A percentile compares a stretch with the other conserved stretches of the same genome.
Evolutionary conservation across 2,113 vertebrate genomes (phyloP).

Genomic region (Pangasianodon gigas): DNA sequence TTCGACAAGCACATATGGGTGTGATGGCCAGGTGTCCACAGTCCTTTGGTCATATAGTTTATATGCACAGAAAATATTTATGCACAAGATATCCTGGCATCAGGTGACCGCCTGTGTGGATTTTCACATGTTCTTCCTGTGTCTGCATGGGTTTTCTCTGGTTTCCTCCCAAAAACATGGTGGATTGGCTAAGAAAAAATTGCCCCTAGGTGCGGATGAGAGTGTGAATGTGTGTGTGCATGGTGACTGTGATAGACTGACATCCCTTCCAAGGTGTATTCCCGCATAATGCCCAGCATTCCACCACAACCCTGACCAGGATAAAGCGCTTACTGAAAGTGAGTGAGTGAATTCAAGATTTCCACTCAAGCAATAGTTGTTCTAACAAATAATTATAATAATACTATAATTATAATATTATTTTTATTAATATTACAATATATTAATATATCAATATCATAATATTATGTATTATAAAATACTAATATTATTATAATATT

Average conservation of each 20-base stretch:
- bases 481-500: too few relatives aligned
- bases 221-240: neutral
- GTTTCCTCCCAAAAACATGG: neutral
- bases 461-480: too few relatives aligned
- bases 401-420: neutral
- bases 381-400: neutral
- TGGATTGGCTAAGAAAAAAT: neutral
- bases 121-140: neutral
- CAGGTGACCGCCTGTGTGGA: neutral
- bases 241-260: neutral
- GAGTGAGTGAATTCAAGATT: neutral
- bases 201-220: neutral
- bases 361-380: neutral
- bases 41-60: neutral
- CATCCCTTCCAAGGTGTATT: neutral
- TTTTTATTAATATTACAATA: neutral
- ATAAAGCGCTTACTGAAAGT: neutral
- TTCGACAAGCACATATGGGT: neutral
- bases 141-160: neutral
- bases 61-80: neutral
- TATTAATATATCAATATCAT: too few relatives aligned
- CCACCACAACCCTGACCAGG: neutral
- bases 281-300: neutral
- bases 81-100: neutral
- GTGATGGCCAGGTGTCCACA: neutral